Base-by-base conservation (phyloP, 2,888 invertebrate genomes). In the Drosophila quinaria region DNA sequence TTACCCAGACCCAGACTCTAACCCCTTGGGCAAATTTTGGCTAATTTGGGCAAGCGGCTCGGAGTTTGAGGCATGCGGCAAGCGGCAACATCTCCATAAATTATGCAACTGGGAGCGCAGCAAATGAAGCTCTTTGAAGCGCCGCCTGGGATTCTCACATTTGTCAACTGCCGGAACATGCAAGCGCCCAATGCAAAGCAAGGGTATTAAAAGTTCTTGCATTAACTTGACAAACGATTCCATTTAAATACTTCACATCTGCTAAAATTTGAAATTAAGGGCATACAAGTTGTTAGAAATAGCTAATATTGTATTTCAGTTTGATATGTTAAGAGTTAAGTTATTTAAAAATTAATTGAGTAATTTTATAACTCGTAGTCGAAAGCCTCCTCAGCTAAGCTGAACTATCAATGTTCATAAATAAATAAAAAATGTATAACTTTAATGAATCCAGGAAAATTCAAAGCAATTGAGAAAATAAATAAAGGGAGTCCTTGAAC, bases 81-180 rank as follows among this genome's bases (percentile, higher is more conserved):
- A 8, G 17, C 11, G 29, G 33, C 58, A 59, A 25, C 59, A 65
- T 35, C 68, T 76, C 81, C 79, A 76, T 77, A 79, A 77, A 85
- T 85, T 88, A 83, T 88, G 83, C 82, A 90, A 83, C 61, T 78
- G 62, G 15, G 62, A 70, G 49, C 49, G 46, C 37, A 39, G 52
- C 39, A 19, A 44, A 55, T 46, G 9, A 37, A 52, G 29, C 64
- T 50, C 87, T 84, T 84, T 87, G 89, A 84, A 87, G 70, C 73
- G 66, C 89, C 89, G 84, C 83, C 46, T 22, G 55, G 46, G 68
- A 74, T 78, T 89, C 87, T 70, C 87, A 84, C 87, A 81, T 84
- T 89, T 89, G 89, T 87, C 89, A 74, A 54, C 65, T 62, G n/a
- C 39, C 62, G 50, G 44, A 67, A 25, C 74, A 60, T 52, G 49